Conservation (phyloP, 2,888 invertebrate species). For the Oscheius sp. region DNA sequence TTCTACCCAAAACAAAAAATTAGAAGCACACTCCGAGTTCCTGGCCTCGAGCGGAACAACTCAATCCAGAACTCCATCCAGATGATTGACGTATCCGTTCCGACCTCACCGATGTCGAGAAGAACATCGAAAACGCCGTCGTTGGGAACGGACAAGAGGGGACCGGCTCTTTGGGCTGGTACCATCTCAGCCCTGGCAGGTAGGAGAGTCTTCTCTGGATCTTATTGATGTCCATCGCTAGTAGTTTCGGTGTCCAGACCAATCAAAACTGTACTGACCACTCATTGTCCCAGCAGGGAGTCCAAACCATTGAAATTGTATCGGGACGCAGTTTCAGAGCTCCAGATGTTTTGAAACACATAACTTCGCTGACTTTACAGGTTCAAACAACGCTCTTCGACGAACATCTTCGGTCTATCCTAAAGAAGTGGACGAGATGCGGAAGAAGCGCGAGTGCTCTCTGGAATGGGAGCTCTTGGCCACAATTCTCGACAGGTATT, state of each 20-base stretch:
- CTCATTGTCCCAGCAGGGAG: too few relatives aligned
- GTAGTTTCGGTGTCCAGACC: not conserved
- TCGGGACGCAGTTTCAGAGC: not conserved
- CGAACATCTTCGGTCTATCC: conserved; percentile 54
- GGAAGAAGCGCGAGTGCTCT: conserved; percentile 63
- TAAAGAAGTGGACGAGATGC: conserved; percentile 56
- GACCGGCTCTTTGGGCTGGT: conserved; percentile 57
- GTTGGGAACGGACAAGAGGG: conserved; percentile 38
- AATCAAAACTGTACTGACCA: not conserved
- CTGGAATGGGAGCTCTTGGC: conserved; percentile 72
- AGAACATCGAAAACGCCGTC: conserved; percentile 47
- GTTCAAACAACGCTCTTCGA: conserved; percentile 43
- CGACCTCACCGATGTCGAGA: conserved; percentile 47
- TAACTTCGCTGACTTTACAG: conserved; percentile 22
- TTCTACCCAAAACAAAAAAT: not conserved
- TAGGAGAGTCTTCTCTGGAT: not conserved
- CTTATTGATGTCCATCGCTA: too few relatives aligned
- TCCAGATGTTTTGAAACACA: not conserved
- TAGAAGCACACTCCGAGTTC: conserved; percentile 33
- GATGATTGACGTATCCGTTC: conserved; percentile 66
- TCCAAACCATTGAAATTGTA: too few relatives aligned
- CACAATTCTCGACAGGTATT: conserved; percentile 66
- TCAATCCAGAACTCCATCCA: conserved; percentile 61
- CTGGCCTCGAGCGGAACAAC: conserved; percentile 37
- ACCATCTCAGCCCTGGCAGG: conserved; percentile 57